These are phyloP conservation scores for Dreissena polymorpha DNA, from an alignment of 1,140 invertebrate genomes.

Conservation along the genomic window DNA sequence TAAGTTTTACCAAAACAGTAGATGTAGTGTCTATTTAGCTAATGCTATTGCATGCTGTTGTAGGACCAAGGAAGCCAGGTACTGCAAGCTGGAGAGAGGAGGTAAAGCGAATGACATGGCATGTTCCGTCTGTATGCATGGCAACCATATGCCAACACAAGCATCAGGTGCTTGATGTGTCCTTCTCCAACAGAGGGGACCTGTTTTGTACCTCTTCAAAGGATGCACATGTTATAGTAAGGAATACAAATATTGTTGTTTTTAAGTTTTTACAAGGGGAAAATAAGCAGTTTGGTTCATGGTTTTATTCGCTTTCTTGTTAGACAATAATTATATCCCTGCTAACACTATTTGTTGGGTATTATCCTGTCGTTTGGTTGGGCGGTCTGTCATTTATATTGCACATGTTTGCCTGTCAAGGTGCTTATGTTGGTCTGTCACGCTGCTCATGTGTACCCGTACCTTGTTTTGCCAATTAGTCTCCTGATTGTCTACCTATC, in stretches of 20 bases:
- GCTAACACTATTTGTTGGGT: not conserved
- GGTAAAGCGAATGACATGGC: constrained; percentile 87
- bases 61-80: no score
- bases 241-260: not conserved
- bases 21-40: no score
- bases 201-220: constrained; percentile 93
- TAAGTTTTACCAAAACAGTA: no score
- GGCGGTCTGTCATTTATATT: not conserved
- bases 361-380: not conserved
- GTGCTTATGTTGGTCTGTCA: no score
- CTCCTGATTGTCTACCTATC: no score
- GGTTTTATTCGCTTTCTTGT: not conserved
- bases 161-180: constrained; percentile 88
- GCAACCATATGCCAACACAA: constrained; percentile 85
- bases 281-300: not conserved
- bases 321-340: not conserved
- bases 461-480: no score
- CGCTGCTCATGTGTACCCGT: no score
- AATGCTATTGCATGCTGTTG: no score
- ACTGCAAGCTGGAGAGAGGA: constrained; percentile 86
- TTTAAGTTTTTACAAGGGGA: not conserved
- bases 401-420: not conserved
- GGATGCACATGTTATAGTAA: constrained; percentile 84
- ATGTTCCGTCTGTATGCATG: constrained; percentile 87
- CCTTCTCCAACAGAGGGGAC: constrained; percentile 91